Base-by-base conservation (phyloP, 2,888 invertebrate genomes). In the Drosophila lutescens region DNA sequence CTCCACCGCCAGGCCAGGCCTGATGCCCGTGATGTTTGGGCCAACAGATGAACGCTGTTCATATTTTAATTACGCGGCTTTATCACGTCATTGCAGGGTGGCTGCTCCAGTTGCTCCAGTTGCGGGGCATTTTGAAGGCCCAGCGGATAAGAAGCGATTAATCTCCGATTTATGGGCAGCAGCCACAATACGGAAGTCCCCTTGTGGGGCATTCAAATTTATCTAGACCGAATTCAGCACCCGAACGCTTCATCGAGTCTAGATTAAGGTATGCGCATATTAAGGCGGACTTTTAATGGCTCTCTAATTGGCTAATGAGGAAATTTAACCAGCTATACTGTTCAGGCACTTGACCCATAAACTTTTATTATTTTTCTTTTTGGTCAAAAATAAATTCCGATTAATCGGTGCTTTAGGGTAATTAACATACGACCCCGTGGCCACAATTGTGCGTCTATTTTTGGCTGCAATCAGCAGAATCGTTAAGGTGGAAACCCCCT, bases 21-120 rank as follows among this genome's bases (percentile, higher is more conserved):
- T 20, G 20, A 20, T 20, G 20, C 20, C 20, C 20, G 67, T 61
- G 68, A 72, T 65, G 68, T 60, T 61, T 59, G 54, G 70, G 44
- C 55, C 74, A 87, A 87, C 51, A 72, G 72, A 87, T 83, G 87
- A 76, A 70, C 62, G 78, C 77, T 87, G 87, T 85, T 85, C 84
- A 85, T 79, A 83, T 83, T 83, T 87, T 87, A 83, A 83, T 83
- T 83, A 87, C 80, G 82, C 66, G 87, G 67, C 86, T 85, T 85
- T 81, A 86, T 83, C 87, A 87, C 75, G 85, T 81, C 76, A 86
- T 76, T 78, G 66, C 76, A 74, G 70, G 80, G 81, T 69, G 79
- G 77, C 57, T 62, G 47, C 54, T 41, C 47, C 47, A 32, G 38
- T 57, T 62, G 47, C 54, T 41, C 47, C 47, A 32, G 38, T 57